These are phyloP conservation scores for Micronycteris hirsuta DNA, from an alignment of 2,113 vertebrate species.

Conservation along the genomic window DNA sequence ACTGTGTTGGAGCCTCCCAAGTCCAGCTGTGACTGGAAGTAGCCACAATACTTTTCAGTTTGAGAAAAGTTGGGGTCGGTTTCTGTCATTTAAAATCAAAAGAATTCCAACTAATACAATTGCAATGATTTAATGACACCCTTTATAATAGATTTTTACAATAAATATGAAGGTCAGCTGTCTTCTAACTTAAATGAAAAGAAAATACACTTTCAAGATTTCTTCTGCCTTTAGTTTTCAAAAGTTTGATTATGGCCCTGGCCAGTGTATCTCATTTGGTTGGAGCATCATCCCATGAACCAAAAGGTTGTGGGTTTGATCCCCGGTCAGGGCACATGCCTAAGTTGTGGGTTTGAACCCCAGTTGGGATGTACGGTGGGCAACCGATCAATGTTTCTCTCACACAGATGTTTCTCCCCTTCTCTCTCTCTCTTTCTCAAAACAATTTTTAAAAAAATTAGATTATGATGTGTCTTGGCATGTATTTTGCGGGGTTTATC, in stretches of 20 bases:
- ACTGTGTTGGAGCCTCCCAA: not conserved
- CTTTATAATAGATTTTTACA: slow-evolving; percentile 37
- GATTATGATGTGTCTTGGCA: not conserved
- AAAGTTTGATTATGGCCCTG: not conserved
- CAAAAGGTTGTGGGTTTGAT: too few relatives aligned
- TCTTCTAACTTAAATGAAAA: slow-evolving; percentile 10
- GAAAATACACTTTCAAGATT: not conserved
- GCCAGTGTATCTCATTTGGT: too few relatives aligned
- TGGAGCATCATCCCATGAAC: too few relatives aligned
- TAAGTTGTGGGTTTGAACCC: too few relatives aligned
- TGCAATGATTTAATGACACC: not conserved
- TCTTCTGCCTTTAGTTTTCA: not conserved
- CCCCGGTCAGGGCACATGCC: too few relatives aligned
- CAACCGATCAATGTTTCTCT: too few relatives aligned
- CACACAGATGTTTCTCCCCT: too few relatives aligned
- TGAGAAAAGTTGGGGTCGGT: not conserved
- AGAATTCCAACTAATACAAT: slow-evolving; percentile 9
- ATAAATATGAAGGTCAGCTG: not conserved
- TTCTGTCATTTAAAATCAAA: not conserved
- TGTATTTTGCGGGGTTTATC: not conserved
- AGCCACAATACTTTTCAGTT: not conserved
- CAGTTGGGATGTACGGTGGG: too few relatives aligned
- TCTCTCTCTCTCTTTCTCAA: too few relatives aligned
- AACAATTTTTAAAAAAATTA: not conserved
- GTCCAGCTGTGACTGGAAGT: not conserved